Base-by-base conservation (phyloP, 2,888 invertebrate species). In the Tryphoninae sp. region DNA sequence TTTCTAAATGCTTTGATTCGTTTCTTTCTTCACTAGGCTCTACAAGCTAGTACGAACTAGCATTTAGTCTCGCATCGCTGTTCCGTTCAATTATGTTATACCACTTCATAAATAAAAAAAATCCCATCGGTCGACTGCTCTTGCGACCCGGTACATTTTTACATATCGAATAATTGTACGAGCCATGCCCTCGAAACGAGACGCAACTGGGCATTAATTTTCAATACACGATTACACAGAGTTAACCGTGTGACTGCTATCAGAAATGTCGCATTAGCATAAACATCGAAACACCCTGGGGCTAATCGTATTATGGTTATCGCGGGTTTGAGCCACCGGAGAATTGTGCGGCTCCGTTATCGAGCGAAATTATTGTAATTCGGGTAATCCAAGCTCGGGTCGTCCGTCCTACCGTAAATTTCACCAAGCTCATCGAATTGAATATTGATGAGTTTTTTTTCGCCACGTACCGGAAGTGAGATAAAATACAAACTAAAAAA, bases 251-350 rank as follows among this genome's bases (percentile, higher is more conserved):
- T 40, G 62, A 72, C 53, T 76, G 65, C 67, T 45, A 68, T 77
- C 76, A 62, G 72, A 77, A 80, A 68, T 55, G 45, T 67, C 45
- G 26, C 13, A 80, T 77, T 65, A 77, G 55, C 80, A 77, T 73
- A 80, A 80, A 80, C 62, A 77, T 77, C 64, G 22, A 40, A 59
- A 45, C 19, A 67, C 76, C 77, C 49, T 19, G 61, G n/a, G 22
- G 72, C 55, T 51, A 72, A 80, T 72, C 42, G 67, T 73, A 77
- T 80, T 72, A 80, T 61, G 51, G 71, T 80, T 72, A 76, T 72
- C 59, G 42, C 51, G 61, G 23, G 53, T 40, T 45, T 33, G 13
- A 40, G 1, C 33, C 8, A 13, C 42, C 62, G 58, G n/a, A 22
- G 67, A 19, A 7, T 42, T 49, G 59, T 49, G 19, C 8, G 4